Evolutionary conservation across 2,888 invertebrate genomes (phyloP).

Genomic region (Eupeodes luniger): DNA sequence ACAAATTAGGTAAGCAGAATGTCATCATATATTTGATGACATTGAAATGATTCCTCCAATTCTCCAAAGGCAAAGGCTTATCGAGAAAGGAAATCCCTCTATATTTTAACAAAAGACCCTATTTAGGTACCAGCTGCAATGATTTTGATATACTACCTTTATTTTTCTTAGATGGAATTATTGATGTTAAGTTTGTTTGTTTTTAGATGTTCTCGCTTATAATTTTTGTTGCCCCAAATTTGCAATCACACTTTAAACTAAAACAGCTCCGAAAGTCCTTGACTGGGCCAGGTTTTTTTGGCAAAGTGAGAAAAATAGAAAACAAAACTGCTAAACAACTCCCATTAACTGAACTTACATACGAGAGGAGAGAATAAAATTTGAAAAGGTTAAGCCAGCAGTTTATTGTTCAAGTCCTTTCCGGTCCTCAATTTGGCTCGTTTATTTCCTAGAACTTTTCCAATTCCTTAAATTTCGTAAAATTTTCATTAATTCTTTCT

Average conservation of each 20-base stretch:
- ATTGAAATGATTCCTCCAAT: too few relatives aligned
- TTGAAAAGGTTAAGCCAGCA: slow-evolving; percentile 40
- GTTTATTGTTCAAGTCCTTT: slow-evolving; percentile 54
- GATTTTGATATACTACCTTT: too few relatives aligned
- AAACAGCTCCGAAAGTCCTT: background rate
- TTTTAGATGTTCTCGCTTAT: too few relatives aligned
- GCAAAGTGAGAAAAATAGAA: background rate
- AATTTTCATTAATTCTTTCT: slow-evolving; percentile 31
- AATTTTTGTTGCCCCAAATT: too few relatives aligned
- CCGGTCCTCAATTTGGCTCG: slow-evolving; percentile 45
- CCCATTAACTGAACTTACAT: slow-evolving; percentile 51
- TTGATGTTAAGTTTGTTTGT: too few relatives aligned
- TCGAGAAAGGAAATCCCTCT: too few relatives aligned
- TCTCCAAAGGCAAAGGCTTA: too few relatives aligned
- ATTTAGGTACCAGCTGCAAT: too few relatives aligned
- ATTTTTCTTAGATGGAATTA: too few relatives aligned
- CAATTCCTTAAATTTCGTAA: slow-evolving; percentile 40
- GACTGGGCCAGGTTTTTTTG: background rate
- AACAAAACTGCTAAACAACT: slow-evolving; percentile 1
- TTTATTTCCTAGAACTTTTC: slow-evolving; percentile 45
- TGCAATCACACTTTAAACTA: background rate
- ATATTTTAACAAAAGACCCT: too few relatives aligned
- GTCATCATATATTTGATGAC: too few relatives aligned
- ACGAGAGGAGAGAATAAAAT: slow-evolving; percentile 1
- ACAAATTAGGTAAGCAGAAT: too few relatives aligned